phyloP scores from a whole-genome alignment of 1,140 invertebrate genomes.

The Vollenhovia emeryi region DNA sequence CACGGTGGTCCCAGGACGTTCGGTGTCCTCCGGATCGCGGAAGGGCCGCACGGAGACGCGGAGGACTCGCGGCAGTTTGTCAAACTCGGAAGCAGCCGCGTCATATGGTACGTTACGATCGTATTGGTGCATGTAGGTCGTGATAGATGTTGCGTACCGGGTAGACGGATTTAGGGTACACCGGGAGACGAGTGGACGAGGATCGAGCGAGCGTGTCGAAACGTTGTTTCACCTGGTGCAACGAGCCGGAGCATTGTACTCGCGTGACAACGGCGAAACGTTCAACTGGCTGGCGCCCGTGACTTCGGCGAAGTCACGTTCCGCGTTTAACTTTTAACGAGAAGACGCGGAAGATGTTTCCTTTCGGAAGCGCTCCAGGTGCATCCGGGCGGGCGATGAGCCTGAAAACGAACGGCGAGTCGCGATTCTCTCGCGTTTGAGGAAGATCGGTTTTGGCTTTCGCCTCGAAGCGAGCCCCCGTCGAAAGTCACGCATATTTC shows the following conservation, averaged over 20 bases:
- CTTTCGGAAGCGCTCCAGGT: conserved; percentile 3
- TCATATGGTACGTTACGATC: conserved; percentile 36
- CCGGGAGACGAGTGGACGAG: background rate
- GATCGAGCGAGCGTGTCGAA: background rate
- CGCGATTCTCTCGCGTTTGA: background rate
- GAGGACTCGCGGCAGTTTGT: conserved; percentile 5
- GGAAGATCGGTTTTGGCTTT: background rate
- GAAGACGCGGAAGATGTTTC: background rate
- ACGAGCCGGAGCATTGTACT: conserved; percentile 4
- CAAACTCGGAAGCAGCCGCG: conserved; percentile 20
- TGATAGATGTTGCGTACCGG: background rate
- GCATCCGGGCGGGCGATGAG: background rate
- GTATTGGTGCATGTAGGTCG: background rate
- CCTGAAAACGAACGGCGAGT: background rate
- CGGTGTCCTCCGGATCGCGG: background rate
- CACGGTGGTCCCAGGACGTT: background rate
- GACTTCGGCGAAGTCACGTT: background rate
- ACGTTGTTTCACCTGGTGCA: conserved; percentile 15
- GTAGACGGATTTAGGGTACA: background rate
- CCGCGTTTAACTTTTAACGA: conserved; percentile 29
- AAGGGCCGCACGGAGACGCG: background rate
- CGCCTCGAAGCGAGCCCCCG: background rate
- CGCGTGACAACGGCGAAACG: background rate
- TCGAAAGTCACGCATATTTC: background rate
- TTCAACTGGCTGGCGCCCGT: background rate